Conservation (phyloP, 2,113 vertebrate species). For the Cranoglanis bouderius region DNA sequence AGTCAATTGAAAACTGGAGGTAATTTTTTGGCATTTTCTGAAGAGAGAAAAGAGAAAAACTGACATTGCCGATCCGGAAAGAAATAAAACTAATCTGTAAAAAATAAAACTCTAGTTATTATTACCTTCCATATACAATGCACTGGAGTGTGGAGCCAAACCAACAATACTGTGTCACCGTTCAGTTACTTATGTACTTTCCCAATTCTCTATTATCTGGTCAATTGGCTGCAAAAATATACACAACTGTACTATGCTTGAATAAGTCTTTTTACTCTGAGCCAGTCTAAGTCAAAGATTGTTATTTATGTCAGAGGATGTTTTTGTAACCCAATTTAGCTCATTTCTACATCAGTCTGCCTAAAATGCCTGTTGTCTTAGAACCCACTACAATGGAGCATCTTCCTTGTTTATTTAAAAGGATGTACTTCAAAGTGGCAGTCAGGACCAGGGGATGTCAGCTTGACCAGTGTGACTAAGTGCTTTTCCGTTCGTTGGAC, state of each 20-base stretch:
- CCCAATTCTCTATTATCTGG: not conserved
- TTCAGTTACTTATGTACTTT: not conserved
- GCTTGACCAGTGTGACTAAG: conserved; percentile 39
- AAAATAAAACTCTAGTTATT: not conserved
- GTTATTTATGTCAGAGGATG: conserved; percentile 14
- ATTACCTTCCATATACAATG: not conserved
- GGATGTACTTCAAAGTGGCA: conserved; percentile 25
- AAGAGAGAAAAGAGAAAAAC: not conserved
- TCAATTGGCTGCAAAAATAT: not conserved
- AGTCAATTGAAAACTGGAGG: not conserved
- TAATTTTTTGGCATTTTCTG: not conserved
- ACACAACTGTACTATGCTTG: not conserved
- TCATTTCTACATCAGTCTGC: conserved; percentile 2
- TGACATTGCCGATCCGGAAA: not conserved
- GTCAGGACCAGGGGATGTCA: conserved; percentile 25
- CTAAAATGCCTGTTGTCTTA: not conserved
- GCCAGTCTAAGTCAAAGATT: not conserved
- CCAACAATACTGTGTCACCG: not conserved
- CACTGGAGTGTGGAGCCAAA: not conserved
- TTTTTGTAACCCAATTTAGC: conserved; percentile 19
- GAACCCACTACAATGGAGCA: not conserved
- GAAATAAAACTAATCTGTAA: not conserved
- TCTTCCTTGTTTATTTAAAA: conserved; percentile 43
- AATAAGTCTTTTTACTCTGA: not conserved
- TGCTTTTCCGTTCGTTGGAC: conserved; percentile 27